A percentile compares a stretch with the other conserved stretches of the same genome.
These are phyloP conservation scores for Sander lucioperca DNA, from an alignment of 2,113 vertebrate genomes.

Conservation along the genomic window DNA sequence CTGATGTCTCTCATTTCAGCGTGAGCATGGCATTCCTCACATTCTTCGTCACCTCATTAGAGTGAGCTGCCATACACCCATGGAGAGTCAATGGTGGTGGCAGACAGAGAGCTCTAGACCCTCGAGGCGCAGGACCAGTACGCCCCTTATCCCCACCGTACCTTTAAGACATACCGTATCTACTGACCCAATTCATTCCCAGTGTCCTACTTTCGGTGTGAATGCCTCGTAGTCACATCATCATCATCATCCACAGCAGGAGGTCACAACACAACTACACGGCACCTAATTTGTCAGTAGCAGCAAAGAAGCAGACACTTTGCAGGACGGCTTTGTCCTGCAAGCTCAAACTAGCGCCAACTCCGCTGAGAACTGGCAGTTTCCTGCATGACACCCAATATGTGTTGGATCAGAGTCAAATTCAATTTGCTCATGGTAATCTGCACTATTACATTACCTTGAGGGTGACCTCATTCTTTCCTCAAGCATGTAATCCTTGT, in stretches of 20 bases:
- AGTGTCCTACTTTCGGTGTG: conserved; percentile 67
- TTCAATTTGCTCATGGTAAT: conserved; percentile 66
- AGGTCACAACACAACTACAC: conserved; percentile 53
- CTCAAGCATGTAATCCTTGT: conserved; percentile 67
- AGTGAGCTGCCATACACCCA: conserved; percentile 66
- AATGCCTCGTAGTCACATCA: conserved; percentile 70
- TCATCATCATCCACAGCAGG: conserved; percentile 60
- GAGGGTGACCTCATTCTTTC: conserved; percentile 67
- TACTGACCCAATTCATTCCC: conserved; percentile 62
- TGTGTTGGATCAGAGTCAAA: conserved; percentile 71
- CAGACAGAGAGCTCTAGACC: conserved; percentile 49
- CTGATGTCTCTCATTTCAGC: conserved; percentile 76
- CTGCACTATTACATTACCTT: conserved; percentile 64
- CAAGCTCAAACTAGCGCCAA: conserved; percentile 58
- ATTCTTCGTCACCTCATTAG: conserved; percentile 86
- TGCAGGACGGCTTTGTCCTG: conserved; percentile 39
- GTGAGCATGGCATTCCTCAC: conserved; percentile 82
- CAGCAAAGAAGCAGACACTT: conserved; percentile 35
- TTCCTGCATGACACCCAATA: conserved; percentile 64
- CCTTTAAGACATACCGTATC: conserved; percentile 47
- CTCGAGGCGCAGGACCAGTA: conserved; percentile 41
- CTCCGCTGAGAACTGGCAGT: conserved; percentile 47
- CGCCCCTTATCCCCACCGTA: background rate
- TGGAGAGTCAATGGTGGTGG: conserved; percentile 60
- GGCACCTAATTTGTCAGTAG: conserved; percentile 60